phyloP scores from a whole-genome alignment of 1,140 invertebrate species.

The Spodoptera litura region DNA sequence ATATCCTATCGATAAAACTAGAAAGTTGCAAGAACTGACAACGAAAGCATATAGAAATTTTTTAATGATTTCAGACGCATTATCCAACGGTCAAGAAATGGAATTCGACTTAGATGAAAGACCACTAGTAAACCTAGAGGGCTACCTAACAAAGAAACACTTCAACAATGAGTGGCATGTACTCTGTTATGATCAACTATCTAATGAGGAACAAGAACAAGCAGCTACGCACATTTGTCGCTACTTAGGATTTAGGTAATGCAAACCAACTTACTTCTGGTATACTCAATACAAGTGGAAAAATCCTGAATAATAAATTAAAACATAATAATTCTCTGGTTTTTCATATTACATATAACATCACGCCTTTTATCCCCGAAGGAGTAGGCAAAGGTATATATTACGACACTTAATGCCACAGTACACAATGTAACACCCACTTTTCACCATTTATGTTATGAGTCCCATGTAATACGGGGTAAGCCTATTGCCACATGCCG shows the following conservation, averaged over 20 bases:
- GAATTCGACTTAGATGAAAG: conserved; percentile 86
- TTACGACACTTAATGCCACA: no score
- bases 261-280: background rate
- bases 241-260: conserved; percentile 88
- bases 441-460: no score
- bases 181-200: conserved; percentile 86
- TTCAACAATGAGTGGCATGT: conserved; percentile 88
- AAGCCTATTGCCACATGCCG: no score
- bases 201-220: conserved; percentile 68
- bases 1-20: no score
- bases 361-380: no score
- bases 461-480: no score
- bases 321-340: no score
- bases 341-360: no score
- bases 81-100: conserved; percentile 88
- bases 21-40: no score
- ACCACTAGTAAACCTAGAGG: conserved; percentile 87
- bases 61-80: conserved; percentile 85
- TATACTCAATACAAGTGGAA: background rate
- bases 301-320: no score
- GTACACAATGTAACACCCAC: no score
- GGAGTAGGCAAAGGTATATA: no score
- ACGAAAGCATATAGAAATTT: background rate
- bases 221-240: conserved; percentile 86
- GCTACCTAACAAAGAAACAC: conserved; percentile 87